A percentile compares a stretch with the other conserved stretches of the same genome.
These are phyloP conservation scores for Drosophila nr. fundita DNA, from an alignment of 2,888 invertebrate genomes.

Conservation along the genomic window DNA sequence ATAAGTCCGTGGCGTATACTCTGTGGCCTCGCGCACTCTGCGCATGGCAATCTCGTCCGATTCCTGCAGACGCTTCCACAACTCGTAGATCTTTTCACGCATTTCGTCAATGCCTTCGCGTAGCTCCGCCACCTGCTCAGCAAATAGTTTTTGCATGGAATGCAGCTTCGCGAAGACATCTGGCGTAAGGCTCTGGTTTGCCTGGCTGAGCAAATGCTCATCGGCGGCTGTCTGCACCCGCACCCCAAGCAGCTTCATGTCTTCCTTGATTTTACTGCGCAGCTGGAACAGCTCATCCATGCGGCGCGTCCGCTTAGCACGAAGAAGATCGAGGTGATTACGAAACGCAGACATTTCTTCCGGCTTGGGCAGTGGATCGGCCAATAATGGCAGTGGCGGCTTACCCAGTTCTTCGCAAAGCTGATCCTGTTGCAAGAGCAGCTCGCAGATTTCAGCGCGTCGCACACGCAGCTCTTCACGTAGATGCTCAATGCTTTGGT, in stretches of 20 bases:
- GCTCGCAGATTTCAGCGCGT: constrained; percentile 84
- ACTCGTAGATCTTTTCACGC: constrained; percentile 87
- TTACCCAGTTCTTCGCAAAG: constrained; percentile 83
- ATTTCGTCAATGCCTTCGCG: constrained; percentile 87
- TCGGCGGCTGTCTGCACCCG: constrained; percentile 73
- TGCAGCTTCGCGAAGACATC: constrained; percentile 88
- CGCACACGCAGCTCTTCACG: constrained; percentile 86
- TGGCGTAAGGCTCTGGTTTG: constrained; percentile 87
- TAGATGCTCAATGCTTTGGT: constrained; percentile 87
- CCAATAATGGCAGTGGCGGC: constrained; percentile 72
- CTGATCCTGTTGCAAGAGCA: constrained; percentile 85
- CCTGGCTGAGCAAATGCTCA: constrained; percentile 84
- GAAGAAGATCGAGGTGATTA: constrained; percentile 87
- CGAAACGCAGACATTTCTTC: constrained; percentile 87
- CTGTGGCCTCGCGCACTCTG: constrained; percentile 86
- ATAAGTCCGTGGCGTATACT: constrained; percentile 78
- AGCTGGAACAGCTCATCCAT: constrained; percentile 81
- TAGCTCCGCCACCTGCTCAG: constrained; percentile 87
- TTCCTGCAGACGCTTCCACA: constrained; percentile 92
- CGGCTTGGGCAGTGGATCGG: constrained; percentile 87
- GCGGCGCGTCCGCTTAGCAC: constrained; percentile 87
- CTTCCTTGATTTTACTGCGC: constrained; percentile 83
- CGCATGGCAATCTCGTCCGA: constrained; percentile 88
- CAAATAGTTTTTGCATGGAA: constrained; percentile 87
- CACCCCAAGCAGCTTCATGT: constrained; percentile 83